Base-by-base conservation (phyloP, 2,113 vertebrate species). In the Charina bottae region DNA sequence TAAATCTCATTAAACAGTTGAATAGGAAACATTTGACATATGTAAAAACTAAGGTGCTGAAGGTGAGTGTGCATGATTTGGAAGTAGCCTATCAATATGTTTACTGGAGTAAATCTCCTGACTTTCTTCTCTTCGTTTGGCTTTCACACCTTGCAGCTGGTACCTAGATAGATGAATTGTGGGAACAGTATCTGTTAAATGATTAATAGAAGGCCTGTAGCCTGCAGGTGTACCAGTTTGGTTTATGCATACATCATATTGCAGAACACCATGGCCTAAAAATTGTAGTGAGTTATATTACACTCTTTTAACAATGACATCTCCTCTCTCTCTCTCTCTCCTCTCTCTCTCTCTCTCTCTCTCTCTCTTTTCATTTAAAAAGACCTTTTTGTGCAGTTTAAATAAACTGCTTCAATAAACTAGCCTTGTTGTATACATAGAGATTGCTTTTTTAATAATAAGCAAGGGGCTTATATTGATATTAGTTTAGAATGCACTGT, bases 391-490 rank as follows among this genome's bases (percentile, higher is more conserved):
- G 12, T 53, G 88, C 19, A 7, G 33, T 17, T 21, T 26, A 88
- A 85, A 72, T 62, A 53, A 64, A 78, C 21, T 26, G 24, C 19
- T 23, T n/a, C 85, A 86, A 83, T 83, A 46, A 60, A 53, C 12
- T 46, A 85, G 11, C 56, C 59, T 26, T 92, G 85, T 26, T 72
- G 1, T 87, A 37, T 59, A 55, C 19, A 33, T 9, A 78, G 53
- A 33, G 26, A n/a, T 33, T 83, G 49, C n/a, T 89, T 91, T 84
- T 64, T 89, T 78, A n/a, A 86, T 93, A 87, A 60, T 89, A 87
- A 91, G 64, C 92, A 33, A 91, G n/a, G 28, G 11, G 2, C 28
- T 21, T 85, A 10, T 0, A 89, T 10, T 17, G 28, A 87, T 83
- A 55, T 90, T 10, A 89, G 46, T 85, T 24, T 55, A 10, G 17